Base-by-base conservation (phyloP, 2,113 vertebrate genomes). In the Forbesichthys papilliferus region DNA sequence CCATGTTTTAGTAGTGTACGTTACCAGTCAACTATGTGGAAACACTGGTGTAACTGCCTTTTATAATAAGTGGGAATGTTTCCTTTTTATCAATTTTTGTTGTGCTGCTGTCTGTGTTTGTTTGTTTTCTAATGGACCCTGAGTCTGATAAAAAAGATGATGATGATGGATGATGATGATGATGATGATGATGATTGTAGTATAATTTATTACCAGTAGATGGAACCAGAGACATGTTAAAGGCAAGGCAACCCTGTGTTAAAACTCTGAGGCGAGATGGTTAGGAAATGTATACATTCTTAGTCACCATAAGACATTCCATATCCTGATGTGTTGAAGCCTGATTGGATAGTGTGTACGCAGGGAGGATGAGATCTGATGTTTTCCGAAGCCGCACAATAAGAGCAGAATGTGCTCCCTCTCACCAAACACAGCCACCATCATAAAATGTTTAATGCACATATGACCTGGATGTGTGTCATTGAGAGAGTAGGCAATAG, bases 171-270 rank as follows among this genome's bases (percentile, higher is more conserved):
- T 27, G 27, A 27, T 27, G 27, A 27, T 27, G 2, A 27, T 27
- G 27, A 27, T 27, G 2, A 27, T 27, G 27, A 27, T 27, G 20
- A 20, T 20, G 27, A 27, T 27, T 42, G 64, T n/a, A 65, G 46
- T 73, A 1, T 61, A 42, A 0, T 0, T 1, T 13, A 2, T 49
- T 51, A 52, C 76, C 86, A 83, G 73, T 56, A 89, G 88, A 69
- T 60, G 84, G 83, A 64, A 75, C 49, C 81, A 87, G 63, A 88
- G 76, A 81, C 85, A 46, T 60, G 0, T 27, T 27, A 6, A 4
- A n/a, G 52, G n/a, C 18, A 14, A 9, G 9, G 46, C 11, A 11
- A 49, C 8, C 7, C 47, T 16, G 14, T 3, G 49, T 46, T 47
- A 71, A 61, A 69, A 65, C 59, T 5, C 11, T 36, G 9, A 54